phyloP scores from a whole-genome alignment of 2,113 vertebrate genomes.

The Himantopus leucocephalus region DNA sequence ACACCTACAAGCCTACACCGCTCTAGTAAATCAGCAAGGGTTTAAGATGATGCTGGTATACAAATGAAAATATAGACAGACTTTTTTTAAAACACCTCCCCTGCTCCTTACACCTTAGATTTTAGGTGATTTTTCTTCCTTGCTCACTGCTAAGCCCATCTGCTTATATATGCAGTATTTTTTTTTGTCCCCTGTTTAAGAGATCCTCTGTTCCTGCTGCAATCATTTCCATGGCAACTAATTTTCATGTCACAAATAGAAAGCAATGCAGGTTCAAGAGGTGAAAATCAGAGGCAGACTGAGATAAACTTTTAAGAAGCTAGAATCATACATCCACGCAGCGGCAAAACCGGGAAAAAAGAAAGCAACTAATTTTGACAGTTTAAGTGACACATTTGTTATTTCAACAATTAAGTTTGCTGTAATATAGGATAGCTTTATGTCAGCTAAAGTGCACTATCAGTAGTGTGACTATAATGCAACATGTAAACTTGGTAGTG shows the following conservation, averaged over 20 bases:
- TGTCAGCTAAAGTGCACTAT: background rate
- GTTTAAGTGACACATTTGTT: background rate
- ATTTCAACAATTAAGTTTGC: background rate
- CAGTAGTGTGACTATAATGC: background rate
- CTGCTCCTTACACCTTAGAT: background rate
- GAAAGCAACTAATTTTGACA: background rate
- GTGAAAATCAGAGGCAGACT: background rate
- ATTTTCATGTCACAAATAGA: constrained; percentile 48
- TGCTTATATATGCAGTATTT: background rate
- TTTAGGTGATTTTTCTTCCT: background rate
- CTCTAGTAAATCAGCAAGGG: background rate
- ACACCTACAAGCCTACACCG: background rate
- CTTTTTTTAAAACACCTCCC: background rate
- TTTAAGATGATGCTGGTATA: background rate
- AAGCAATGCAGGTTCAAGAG: background rate
- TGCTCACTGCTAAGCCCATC: background rate
- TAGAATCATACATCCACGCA: background rate
- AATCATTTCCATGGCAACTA: constrained; percentile 62
- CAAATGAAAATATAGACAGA: background rate
- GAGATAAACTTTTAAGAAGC: background rate
- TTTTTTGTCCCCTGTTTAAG: background rate
- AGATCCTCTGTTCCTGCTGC: background rate
- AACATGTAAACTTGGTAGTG: background rate
- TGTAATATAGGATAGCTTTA: background rate
- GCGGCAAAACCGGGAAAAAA: background rate